Conservation (phyloP, 2,888 invertebrate species). For the Leptinotarsa juncta region DNA sequence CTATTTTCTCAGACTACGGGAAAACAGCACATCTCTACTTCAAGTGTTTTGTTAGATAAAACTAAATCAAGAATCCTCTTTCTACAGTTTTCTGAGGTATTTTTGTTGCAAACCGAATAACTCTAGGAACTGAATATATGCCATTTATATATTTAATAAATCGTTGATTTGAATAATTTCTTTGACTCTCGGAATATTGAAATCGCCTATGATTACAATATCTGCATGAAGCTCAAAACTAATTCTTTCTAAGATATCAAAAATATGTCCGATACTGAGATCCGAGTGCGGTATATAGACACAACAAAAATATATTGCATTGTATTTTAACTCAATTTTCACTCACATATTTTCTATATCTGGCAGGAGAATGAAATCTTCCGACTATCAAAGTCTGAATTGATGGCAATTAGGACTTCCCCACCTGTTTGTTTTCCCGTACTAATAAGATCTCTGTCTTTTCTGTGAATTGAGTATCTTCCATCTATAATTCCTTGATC, state of each 20-base stretch:
- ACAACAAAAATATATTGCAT: slow-evolving; percentile 17
- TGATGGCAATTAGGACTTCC: slow-evolving; percentile 17
- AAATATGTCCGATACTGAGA: slow-evolving; percentile 17
- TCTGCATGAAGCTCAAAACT: too few species aligned
- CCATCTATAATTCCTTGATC: neutral
- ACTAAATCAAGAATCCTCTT: slow-evolving; percentile 17
- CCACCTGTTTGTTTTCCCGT: slow-evolving; percentile 18
- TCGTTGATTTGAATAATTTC: neutral
- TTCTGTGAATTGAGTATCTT: too few species aligned
- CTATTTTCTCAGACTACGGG: slow-evolving; percentile 11
- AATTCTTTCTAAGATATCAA: neutral
- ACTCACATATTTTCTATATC: slow-evolving; percentile 23
- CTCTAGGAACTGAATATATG: slow-evolving; percentile 14
- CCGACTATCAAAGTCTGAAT: slow-evolving; percentile 17
- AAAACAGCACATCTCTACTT: slow-evolving; percentile 11
- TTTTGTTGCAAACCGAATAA: slow-evolving; percentile 7
- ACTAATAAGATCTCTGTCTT: slow-evolving; percentile 10
- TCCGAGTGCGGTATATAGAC: slow-evolving; percentile 12
- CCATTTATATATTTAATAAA: slow-evolving; percentile 13
- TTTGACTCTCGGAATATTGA: too few species aligned
- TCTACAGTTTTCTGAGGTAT: neutral
- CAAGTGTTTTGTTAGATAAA: slow-evolving; percentile 19
- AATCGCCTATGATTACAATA: too few species aligned
- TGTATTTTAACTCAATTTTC: neutral
- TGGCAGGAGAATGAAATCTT: slow-evolving; percentile 7